phyloP scores from a whole-genome alignment of 1,140 invertebrate species.

The Yoshiicerus persimilis region DNA sequence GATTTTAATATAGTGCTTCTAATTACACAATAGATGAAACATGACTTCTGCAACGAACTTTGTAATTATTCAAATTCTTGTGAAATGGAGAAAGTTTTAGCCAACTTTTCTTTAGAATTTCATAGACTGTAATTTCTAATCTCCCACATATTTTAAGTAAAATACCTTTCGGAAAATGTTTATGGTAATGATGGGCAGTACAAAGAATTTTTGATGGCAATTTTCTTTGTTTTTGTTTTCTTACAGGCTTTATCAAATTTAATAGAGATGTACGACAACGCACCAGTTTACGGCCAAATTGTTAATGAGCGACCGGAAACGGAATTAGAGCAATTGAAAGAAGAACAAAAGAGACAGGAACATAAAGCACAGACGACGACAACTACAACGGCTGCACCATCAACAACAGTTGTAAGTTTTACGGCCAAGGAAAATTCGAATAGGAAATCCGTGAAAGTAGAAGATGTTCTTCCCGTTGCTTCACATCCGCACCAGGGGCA shows the following conservation, averaged over 20 bases:
- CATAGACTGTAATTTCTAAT: background rate
- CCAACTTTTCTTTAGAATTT: background rate
- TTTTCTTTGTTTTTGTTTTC: background rate
- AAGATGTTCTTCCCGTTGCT: conserved; percentile 11
- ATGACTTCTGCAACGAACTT: background rate
- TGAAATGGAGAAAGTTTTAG: background rate
- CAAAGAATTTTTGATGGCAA: background rate
- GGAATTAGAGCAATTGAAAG: conserved; percentile 44
- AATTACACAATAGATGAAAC: no score
- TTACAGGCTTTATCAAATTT: conserved; percentile 33
- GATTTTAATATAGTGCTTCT: background rate
- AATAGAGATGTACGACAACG: conserved; percentile 23
- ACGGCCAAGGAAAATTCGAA: conserved; percentile 23
- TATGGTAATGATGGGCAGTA: background rate
- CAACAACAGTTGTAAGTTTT: background rate
- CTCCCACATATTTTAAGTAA: no score
- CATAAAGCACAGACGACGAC: background rate
- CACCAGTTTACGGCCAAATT: conserved; percentile 31
- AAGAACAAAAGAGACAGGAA: background rate
- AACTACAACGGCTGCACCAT: background rate
- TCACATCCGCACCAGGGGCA: conserved; percentile 56
- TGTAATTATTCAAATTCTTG: background rate
- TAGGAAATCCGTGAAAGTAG: background rate
- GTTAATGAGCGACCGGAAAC: conserved; percentile 35
- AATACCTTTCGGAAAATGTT: background rate